Base-by-base conservation (phyloP, 1,140 invertebrate genomes). In the Popillia japonica region DNA sequence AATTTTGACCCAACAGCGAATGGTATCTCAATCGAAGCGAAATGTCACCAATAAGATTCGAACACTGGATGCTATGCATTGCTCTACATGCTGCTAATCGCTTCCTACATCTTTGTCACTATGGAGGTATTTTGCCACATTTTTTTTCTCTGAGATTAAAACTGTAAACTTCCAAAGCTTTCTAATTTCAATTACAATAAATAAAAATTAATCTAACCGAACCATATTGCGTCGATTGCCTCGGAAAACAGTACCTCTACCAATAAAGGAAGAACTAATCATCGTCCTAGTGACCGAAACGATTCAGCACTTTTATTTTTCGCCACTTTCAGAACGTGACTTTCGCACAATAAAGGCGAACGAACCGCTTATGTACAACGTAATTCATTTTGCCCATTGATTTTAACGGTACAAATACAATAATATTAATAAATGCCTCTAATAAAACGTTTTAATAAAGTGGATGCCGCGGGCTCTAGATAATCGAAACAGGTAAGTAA, bases 361-460 rank as follows among this genome's bases (percentile, higher is more conserved):
- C 61, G 3, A 68, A 48, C 44, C 61, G 61, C 61, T 14, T 34
- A 34, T 48, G 10, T 10, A 48, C 10, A 48, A 14, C n/a, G n/a
- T 48, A 27, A 22, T 68, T 68, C 61, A 68, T 68, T 68, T 68
- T 10, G 61, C 48, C 9, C 61, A 68, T 34, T 20, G 20, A 68
- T 68, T 22, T 68, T 68, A 68, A 68, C 61, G 61, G 61, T 68
- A 68, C 61, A 68, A 68, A 27, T 68, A 68, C 61, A 34, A 68
- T 27, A 34, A 68, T 68, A 68, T 68, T 68, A 68, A 68, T 68
- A 68, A 34, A 68, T 27, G 27, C 17, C 8, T 34, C 11, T 27
- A 68, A 68, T 68, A 68, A 68, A 68, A 68, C 22, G 22, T 55
- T 17, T 17, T 55, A n/a, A 55, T 55, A 55, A 55, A 55, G 14